A percentile compares a stretch with the other conserved stretches of the same genome.
phyloP scores from a whole-genome alignment of 2,113 vertebrate genomes.

The Empidonax traillii region DNA sequence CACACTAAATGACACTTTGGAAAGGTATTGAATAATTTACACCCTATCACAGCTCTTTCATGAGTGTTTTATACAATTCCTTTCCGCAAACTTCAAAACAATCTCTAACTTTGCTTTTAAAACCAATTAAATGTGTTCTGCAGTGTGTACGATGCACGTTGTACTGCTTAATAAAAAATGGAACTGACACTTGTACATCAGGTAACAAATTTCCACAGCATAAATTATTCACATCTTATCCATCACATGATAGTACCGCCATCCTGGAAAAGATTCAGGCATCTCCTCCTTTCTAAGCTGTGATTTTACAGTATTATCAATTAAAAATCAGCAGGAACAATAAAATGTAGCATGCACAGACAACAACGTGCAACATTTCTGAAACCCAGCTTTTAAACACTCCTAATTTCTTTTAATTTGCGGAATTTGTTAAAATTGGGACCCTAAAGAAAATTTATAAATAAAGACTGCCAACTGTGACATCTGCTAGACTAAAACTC shows the following conservation, averaged over 20 bases:
- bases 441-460: neutral
- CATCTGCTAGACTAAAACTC: neutral
- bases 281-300: neutral
- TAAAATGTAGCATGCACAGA: neutral
- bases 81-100: conserved; percentile 35
- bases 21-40: conserved; percentile 58
- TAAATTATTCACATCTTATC: neutral
- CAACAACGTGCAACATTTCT: neutral
- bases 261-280: neutral
- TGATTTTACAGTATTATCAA: neutral
- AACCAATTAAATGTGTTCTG: conserved; percentile 16
- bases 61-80: neutral
- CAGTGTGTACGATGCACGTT: neutral
- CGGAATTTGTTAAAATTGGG: neutral
- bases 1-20: conserved; percentile 25
- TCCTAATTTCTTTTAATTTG: neutral
- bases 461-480: neutral
- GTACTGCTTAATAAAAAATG: neutral
- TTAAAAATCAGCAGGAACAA: neutral
- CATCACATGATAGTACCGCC: neutral
- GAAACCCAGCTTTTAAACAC: neutral
- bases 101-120: neutral
- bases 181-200: neutral
- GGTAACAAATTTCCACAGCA: neutral
- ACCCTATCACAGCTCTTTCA: neutral